These are phyloP conservation scores for Loriculus beryllinus DNA, from an alignment of 2,797 vertebrate species.

Conservation along the genomic window DNA sequence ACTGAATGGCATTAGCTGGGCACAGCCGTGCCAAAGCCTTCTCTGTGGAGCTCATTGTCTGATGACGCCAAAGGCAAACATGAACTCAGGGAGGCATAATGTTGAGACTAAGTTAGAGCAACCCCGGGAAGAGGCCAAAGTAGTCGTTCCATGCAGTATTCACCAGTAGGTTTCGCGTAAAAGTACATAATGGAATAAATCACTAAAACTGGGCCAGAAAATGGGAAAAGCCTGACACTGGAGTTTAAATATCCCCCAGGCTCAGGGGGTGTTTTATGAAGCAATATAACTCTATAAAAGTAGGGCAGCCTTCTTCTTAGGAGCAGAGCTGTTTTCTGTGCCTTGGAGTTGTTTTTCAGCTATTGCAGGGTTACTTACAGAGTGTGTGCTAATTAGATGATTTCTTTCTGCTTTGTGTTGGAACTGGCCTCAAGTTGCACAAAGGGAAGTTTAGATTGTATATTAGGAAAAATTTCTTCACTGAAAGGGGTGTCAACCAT, in stretches of 20 bases:
- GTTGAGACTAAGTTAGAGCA: background rate
- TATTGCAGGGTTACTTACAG: background rate
- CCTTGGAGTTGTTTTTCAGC: background rate
- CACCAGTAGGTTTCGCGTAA: background rate
- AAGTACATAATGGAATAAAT: background rate
- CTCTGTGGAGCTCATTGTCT: background rate
- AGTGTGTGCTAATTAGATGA: background rate
- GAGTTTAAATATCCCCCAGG: constrained; percentile 1
- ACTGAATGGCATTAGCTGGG: background rate
- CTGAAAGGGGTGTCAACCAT: background rate
- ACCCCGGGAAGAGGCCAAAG: background rate
- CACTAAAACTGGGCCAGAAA: constrained; percentile 13
- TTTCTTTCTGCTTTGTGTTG: background rate
- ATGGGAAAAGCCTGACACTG: background rate
- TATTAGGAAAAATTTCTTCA: background rate
- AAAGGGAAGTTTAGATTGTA: background rate
- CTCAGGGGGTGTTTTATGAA: constrained; percentile 20
- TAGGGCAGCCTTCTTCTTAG: background rate
- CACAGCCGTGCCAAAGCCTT: background rate
- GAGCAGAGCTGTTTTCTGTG: background rate
- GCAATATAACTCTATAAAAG: constrained; percentile 1
- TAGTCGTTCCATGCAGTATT: background rate
- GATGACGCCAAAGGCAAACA: constrained; percentile 23
- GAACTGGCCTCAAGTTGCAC: background rate
- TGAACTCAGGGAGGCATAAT: background rate